Evolutionary conservation across 92 coral and sea anemone species (phyloP).

Genomic region (Zoanthus sansibaricus): DNA sequence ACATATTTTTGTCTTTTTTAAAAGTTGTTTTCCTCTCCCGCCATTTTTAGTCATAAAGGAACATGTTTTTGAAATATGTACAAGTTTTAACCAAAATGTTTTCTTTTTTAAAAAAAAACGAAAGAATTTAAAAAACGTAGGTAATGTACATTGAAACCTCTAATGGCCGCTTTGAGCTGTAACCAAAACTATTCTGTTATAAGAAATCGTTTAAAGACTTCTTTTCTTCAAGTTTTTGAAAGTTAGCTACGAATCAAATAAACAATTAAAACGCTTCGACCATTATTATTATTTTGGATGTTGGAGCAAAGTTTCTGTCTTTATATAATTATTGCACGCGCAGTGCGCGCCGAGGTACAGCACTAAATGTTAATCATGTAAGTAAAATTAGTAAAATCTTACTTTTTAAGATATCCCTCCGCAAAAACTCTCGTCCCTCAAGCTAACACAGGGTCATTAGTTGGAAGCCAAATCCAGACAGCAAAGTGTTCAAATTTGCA

Average conservation of each 20-base stretch:
- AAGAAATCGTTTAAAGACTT: not conserved
- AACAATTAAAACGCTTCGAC: conserved; percentile 1
- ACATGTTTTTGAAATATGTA: conserved; percentile 8
- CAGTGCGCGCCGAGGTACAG: not conserved
- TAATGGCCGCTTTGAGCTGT: not conserved
- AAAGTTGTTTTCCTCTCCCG: not conserved
- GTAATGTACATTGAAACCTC: not conserved
- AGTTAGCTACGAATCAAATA: not conserved
- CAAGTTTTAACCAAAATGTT: not conserved
- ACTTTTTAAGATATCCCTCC: conserved; percentile 24
- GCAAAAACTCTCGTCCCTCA: conserved; percentile 29
- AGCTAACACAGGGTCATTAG: not conserved
- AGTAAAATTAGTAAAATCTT: not conserved
- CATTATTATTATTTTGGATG: not conserved
- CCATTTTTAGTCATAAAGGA: not conserved
- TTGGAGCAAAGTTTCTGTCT: not conserved
- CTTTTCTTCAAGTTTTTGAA: not conserved
- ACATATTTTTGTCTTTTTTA: not conserved
- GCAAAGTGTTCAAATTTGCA: not conserved
- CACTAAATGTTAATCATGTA: not conserved
- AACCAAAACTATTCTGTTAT: too few species aligned
- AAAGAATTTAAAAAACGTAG: not conserved
- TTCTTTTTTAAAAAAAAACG: not conserved
- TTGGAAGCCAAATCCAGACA: conserved; percentile 18
- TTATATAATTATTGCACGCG: not conserved